Conservation (phyloP, 2,113 vertebrate genomes). For the Fulica atra region DNA sequence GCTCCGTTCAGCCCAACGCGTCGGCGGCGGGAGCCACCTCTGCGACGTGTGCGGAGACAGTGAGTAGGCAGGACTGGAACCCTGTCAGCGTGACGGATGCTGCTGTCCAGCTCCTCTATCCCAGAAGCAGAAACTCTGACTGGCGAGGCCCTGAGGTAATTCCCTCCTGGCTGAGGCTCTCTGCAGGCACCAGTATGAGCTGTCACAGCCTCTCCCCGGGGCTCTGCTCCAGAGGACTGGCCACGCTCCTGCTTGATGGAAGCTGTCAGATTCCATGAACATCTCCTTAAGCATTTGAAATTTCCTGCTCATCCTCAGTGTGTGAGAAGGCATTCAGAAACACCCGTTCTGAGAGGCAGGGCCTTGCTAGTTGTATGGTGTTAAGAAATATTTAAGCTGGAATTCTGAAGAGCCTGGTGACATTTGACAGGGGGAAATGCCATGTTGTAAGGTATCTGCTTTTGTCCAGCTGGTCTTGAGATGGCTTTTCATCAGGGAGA, state of each 20-base stretch:
- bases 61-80: not conserved
- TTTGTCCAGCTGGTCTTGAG: not conserved
- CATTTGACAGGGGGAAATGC: not conserved
- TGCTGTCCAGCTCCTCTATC: not conserved
- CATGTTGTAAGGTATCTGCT: not conserved
- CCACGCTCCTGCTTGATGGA: not conserved
- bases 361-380: not conserved
- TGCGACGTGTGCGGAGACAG: not conserved
- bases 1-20: not conserved
- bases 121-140: not conserved
- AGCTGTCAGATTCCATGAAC: not conserved
- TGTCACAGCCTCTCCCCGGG: accelerated
- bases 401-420: not conserved
- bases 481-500: not conserved
- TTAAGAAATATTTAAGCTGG: not conserved
- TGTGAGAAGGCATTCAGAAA: not conserved
- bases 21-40: not conserved
- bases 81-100: not conserved
- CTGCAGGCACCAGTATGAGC: accelerated
- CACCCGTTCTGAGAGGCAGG: not conserved
- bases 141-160: not conserved
- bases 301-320: not conserved
- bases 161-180: not conserved
- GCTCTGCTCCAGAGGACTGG: not conserved
- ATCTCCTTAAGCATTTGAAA: not conserved